Base-by-base conservation (phyloP, 1,140 invertebrate genomes). In the Pemphigus obesinymphae region DNA sequence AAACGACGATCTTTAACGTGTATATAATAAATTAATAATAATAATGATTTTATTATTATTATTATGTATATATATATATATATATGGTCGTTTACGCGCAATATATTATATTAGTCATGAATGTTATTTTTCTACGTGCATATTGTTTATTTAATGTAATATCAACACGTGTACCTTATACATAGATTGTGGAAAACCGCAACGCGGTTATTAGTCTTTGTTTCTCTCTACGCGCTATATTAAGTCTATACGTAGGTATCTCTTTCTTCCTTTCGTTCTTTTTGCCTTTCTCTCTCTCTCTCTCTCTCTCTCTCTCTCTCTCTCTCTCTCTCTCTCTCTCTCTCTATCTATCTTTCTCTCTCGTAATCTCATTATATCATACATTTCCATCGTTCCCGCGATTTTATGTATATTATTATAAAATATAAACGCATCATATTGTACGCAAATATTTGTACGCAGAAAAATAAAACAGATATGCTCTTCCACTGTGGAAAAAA, bases 31-130 rank as follows among this genome's bases (percentile, higher is more conserved):
- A 50, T 20, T 20, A 50, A 50, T 15, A 50, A 50, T 20, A 20
- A 50, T n/a, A 50, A 50, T 50, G 20, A n/a, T n/a, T n/a, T n/a
- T n/a, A n/a, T n/a, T n/a, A 61, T 29, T 29, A 17, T 29, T 61
- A 31, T 15, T 17, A 61, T 61, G 26, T 20, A 31, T 17, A 8
- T 23, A n/a, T 31, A 61, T 37, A 11, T 20, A 20, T 3, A 6
- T 34, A 66, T 11, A 66, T 66, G 31, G 17, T 66, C 31, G 63
- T n/a, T n/a, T 70, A 26, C 23, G 68, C 68, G 23, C 68, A n/a
- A 45, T 45, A 43, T 45, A n/a, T n/a, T n/a, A n/a, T n/a, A n/a
- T n/a, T 70, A 70, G 68, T 70, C 68, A 70, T 26, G n/a, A 70
- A 70, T 70, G 66, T 43, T 70, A 70, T 70, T 70, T 70, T 70